Evolutionary conservation across 2,888 invertebrate genomes (phyloP).

Genomic region (Pemphredon lugubris): DNA sequence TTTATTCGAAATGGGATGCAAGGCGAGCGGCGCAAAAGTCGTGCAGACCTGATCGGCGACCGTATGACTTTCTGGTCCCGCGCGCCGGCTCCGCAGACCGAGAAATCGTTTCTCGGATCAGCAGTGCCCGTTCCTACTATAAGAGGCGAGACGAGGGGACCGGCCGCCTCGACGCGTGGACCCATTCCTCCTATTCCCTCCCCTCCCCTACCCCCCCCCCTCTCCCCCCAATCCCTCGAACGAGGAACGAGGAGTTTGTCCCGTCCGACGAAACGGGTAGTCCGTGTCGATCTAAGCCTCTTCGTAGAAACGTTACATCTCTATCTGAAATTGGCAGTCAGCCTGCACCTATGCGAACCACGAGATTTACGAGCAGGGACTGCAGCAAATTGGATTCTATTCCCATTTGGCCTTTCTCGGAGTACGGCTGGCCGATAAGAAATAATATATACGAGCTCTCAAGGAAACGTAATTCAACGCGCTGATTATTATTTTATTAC

Average conservation of each 20-base stretch:
- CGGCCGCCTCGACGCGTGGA: constrained; percentile 44
- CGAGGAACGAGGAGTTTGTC: constrained; percentile 27
- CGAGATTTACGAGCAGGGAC: constrained; percentile 27
- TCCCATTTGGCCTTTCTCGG: not conserved
- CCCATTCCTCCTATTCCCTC: constrained; percentile 14
- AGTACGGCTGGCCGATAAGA: not conserved
- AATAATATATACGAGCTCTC: constrained; percentile 7
- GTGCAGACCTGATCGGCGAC: constrained; percentile 56
- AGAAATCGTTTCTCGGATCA: constrained; percentile 67
- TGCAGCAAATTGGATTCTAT: constrained; percentile 48
- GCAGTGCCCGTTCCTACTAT: constrained; percentile 42
- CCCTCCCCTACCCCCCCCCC: no score
- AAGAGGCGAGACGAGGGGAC: constrained; percentile 28
- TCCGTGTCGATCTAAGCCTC: constrained; percentile 17
- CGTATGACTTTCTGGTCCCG: constrained; percentile 53
- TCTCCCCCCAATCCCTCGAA: not conserved
- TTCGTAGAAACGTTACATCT: constrained; percentile 44
- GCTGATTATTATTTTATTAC: not conserved
- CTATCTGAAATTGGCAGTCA: constrained; percentile 50
- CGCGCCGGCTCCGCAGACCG: constrained; percentile 57
- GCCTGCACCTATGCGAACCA: constrained; percentile 11
- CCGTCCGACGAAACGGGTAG: constrained; percentile 26
- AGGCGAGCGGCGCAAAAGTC: constrained; percentile 59
- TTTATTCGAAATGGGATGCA: constrained; percentile 62
- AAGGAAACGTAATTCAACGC: not conserved